phyloP scores from a whole-genome alignment of 2,797 vertebrate species.

The Molossus molossus region DNA sequence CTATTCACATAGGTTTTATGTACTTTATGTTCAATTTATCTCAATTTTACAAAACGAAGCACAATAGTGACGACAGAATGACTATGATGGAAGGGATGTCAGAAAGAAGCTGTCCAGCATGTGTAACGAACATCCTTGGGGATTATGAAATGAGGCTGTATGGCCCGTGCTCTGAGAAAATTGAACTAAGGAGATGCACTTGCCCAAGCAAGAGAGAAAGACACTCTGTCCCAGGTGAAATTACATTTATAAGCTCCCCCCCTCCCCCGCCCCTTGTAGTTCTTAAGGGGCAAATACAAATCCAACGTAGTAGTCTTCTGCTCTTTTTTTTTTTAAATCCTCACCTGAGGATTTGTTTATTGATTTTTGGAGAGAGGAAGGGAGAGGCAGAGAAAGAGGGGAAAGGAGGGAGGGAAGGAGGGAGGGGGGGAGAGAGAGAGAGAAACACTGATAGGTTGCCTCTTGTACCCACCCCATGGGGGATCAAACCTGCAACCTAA shows the following conservation, averaged over 20 bases:
- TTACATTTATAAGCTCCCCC: neutral
- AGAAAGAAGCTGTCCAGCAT: neutral
- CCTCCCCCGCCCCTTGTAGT: neutral
- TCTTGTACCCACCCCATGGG: too few species aligned
- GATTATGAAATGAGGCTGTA: rapidly evolving
- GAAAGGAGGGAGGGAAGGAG: too few species aligned
- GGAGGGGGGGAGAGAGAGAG: too few species aligned
- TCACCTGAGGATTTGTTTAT: too few species aligned
- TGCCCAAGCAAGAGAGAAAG: constrained; percentile 18
- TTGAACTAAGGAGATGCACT: neutral
- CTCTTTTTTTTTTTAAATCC: too few species aligned
- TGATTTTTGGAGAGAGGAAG: too few species aligned
- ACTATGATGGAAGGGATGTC: neutral
- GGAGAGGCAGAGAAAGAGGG: too few species aligned
- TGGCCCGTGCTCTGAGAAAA: neutral
- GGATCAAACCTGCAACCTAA: too few species aligned
- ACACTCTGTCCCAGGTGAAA: neutral
- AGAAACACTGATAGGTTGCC: too few species aligned
- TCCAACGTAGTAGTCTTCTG: neutral
- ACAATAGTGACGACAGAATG: neutral
- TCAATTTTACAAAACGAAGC: neutral
- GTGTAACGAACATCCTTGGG: neutral
- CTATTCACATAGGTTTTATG: neutral
- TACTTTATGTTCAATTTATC: neutral
- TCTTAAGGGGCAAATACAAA: neutral